Evolutionary conservation across 2,797 vertebrate genomes (phyloP).

Genomic region (Dermochelys coriacea): DNA sequence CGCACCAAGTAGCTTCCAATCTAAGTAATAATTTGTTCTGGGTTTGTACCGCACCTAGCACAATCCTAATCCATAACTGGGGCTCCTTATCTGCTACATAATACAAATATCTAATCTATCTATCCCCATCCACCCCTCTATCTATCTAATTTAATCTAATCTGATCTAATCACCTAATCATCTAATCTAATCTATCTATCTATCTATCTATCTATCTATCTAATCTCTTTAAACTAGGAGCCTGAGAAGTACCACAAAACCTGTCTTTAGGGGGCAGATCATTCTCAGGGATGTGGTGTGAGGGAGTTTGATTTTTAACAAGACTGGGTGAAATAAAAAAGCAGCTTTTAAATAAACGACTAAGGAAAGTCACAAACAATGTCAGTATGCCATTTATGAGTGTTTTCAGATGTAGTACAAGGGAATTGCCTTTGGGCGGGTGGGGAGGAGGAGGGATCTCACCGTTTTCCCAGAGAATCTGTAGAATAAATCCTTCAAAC

Average conservation of each 20-base stretch:
- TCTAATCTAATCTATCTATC: too few species aligned
- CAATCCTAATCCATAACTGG: not conserved
- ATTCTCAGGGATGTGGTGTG: not conserved
- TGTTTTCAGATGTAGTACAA: not conserved
- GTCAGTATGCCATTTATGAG: not conserved
- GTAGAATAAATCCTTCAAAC: not conserved
- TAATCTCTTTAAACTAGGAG: not conserved
- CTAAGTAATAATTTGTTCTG: not conserved
- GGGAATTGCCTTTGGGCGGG: not conserved
- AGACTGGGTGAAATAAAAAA: not conserved
- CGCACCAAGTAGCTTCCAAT: not conserved
- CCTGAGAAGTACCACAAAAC: not conserved
- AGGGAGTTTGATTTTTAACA: not conserved
- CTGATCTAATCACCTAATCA: too few species aligned
- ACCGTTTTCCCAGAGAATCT: not conserved
- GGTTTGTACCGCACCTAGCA: not conserved
- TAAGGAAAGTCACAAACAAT: too few species aligned
- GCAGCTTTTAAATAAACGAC: not conserved
- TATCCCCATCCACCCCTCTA: too few species aligned
- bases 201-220: too few species aligned
- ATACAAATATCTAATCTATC: not conserved
- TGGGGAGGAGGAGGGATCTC: not conserved
- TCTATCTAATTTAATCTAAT: too few species aligned
- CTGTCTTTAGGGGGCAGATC: not conserved
- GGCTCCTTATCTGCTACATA: not conserved